Base-by-base conservation (phyloP, 2,888 invertebrate genomes). In the Meliscaeva auricollis region DNA sequence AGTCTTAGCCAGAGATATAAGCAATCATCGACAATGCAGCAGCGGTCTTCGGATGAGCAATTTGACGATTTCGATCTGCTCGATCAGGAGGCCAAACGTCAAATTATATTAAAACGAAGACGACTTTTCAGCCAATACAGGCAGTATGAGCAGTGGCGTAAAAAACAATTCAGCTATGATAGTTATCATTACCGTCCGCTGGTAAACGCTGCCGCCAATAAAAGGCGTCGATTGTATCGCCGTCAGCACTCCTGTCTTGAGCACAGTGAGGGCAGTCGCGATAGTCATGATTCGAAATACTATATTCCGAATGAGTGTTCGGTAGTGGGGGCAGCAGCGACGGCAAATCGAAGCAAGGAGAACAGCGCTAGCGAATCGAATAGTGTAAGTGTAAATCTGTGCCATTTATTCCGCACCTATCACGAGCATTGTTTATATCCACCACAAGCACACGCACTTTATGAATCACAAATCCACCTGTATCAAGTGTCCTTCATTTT, bases 131-230 rank as follows among this genome's bases (percentile, higher is more conserved):
- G 92, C 87, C 92, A 92, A 83, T 91, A 92, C 87, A 89, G 92
- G 26, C 92, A 92, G 85, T 92, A 92, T 78, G 92, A 92, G 82
- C 91, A 91, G 88, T 92, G 92, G 92, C 91, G 92, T 46, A 89
- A 91, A 78, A 90, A 90, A 64, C 92, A 92, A 87, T 92, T 92
- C 84, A 92, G 92, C 88, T 91, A 90, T 81, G 92, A 92, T 88
- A 91, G 91, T 77, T 91, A 91, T 83, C 91, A 90, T 87, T 91
- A 91, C 88, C 91, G 91, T 79, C 90, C 91, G 87, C 22, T 90
- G 52, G 85, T 88, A 52, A 89, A 88, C 56, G 76, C 81, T 38
- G 70, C 87, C n/a, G 92, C 92, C 48, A 90, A 89, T 48, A 90
- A 90, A 9, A 89, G 91, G 38, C 90, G 92, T 13, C 91, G 91